A percentile compares a stretch with the other conserved stretches of the same genome.
Evolutionary conservation across 2,888 invertebrate genomes (phyloP).

Genomic region (Dioctria linearis): DNA sequence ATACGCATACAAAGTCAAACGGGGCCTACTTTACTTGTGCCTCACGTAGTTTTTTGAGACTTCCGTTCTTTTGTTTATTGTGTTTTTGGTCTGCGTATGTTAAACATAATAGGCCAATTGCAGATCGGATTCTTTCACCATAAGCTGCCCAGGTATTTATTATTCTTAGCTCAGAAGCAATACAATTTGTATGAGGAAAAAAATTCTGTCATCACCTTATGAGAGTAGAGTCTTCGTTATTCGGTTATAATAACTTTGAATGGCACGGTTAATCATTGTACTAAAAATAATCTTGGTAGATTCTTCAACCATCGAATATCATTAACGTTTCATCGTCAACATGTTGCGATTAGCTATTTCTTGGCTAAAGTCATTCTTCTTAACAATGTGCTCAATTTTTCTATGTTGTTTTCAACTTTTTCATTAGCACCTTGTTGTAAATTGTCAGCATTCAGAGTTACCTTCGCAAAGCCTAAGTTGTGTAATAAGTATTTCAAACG

Average conservation of each 20-base stretch:
- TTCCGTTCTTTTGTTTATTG: constrained; percentile 59
- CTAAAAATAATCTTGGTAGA: neutral
- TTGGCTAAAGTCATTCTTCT: constrained; percentile 51
- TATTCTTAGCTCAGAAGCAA: constrained; percentile 23
- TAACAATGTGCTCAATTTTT: constrained; percentile 55
- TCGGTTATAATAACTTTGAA: constrained; percentile 10
- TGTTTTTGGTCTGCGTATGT: constrained; percentile 52
- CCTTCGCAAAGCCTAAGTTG: constrained; percentile 23
- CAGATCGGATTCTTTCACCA: constrained; percentile 22
- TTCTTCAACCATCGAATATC: neutral
- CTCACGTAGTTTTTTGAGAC: constrained; percentile 57
- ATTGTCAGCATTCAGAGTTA: constrained; percentile 47
- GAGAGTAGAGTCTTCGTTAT: constrained; percentile 10
- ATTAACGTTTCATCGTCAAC: neutral
- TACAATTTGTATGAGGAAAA: constrained; percentile 33
- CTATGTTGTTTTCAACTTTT: constrained; percentile 57
- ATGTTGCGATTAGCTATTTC: neutral
- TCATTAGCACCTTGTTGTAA: constrained; percentile 56
- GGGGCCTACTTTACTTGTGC: constrained; percentile 46
- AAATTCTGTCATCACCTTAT: constrained; percentile 35
- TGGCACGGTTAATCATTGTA: neutral
- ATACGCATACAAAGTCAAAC: constrained; percentile 53
- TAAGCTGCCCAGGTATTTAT: constrained; percentile 7
- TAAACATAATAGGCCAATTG: constrained; percentile 10
- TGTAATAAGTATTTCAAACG: neutral